These are phyloP conservation scores for Seriola dumerili DNA, from an alignment of 2,113 vertebrate species.

Conservation along the genomic window DNA sequence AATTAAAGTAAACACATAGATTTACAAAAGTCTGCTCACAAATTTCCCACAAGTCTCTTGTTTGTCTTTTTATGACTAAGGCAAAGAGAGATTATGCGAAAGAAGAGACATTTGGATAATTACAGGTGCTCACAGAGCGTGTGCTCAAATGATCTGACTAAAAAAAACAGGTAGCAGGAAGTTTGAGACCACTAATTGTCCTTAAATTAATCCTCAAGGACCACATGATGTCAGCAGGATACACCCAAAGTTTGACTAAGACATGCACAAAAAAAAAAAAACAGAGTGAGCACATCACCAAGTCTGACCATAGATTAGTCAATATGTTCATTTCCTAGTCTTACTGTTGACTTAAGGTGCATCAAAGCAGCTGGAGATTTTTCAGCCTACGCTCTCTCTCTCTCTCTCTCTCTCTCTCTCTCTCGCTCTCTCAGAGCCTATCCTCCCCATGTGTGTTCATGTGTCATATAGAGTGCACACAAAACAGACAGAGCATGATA, in stretches of 20 bases:
- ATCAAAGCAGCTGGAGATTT: conserved; percentile 12
- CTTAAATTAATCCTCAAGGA: conserved; percentile 20
- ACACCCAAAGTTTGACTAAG: conserved; percentile 34
- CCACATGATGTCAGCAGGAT: conserved; percentile 35
- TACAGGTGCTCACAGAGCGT: background rate
- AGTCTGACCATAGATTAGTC: conserved; percentile 45
- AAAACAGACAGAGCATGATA: no score
- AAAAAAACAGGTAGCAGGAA: conserved; percentile 33
- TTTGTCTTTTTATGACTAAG: background rate
- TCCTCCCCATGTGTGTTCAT: no score
- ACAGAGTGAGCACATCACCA: conserved; percentile 13
- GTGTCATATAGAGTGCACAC: no score
- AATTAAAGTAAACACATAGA: background rate
- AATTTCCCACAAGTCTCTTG: background rate
- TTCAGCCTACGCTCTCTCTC: background rate
- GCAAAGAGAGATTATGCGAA: background rate
- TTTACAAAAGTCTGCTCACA: background rate
- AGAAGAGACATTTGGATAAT: conserved; percentile 8
- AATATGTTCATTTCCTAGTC: conserved; percentile 20
- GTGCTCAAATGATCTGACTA: conserved; percentile 9
- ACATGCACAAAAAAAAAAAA: conserved; percentile 4
- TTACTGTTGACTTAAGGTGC: conserved; percentile 19
- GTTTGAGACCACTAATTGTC: conserved; percentile 22
- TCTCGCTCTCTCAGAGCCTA: no score
- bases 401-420: no score